Conservation (phyloP, 2,888 invertebrate species). For the Phaedon cochleariae region DNA sequence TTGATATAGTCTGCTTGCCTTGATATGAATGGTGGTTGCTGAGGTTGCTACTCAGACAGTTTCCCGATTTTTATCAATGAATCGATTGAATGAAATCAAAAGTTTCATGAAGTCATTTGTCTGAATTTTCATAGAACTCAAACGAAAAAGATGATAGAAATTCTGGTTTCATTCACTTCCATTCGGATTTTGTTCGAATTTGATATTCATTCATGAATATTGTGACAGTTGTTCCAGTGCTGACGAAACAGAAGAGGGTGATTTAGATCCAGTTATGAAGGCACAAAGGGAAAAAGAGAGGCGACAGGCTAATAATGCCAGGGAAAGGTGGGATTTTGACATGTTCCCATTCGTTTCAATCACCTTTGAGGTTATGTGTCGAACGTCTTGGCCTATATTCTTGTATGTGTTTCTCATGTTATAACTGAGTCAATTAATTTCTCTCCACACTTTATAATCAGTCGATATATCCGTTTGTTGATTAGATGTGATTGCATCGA, state of each 20-base stretch:
- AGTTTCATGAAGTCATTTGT: background rate
- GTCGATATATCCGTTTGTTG: background rate
- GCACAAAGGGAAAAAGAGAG: conserved; percentile 94
- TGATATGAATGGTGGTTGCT: background rate
- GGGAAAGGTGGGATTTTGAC: conserved; percentile 79
- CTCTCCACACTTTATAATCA: background rate
- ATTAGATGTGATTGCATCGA: too few species aligned
- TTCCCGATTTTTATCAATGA: background rate
- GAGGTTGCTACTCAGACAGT: conserved; percentile 1
- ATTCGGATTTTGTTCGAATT: background rate
- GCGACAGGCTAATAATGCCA: conserved; percentile 97
- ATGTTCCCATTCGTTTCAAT: conserved; percentile 2
- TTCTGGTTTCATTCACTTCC: conserved; percentile 6
- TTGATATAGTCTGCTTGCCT: background rate
- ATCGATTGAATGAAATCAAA: background rate
- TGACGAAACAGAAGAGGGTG: conserved; percentile 67
- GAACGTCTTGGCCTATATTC: conserved; percentile 58
- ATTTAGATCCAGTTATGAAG: conserved; percentile 85
- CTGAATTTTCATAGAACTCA: background rate
- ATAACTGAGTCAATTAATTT: conserved; percentile 1
- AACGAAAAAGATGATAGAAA: background rate
- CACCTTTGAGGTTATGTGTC: conserved; percentile 7
- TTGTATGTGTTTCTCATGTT: conserved; percentile 48
- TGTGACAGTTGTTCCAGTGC: conserved; percentile 69
- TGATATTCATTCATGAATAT: conserved; percentile 27